Percentiles rank a stretch among this genome's conserved stretches.
phyloP scores from a whole-genome alignment of 2,113 vertebrate species.

The Chaetodon auriga region DNA sequence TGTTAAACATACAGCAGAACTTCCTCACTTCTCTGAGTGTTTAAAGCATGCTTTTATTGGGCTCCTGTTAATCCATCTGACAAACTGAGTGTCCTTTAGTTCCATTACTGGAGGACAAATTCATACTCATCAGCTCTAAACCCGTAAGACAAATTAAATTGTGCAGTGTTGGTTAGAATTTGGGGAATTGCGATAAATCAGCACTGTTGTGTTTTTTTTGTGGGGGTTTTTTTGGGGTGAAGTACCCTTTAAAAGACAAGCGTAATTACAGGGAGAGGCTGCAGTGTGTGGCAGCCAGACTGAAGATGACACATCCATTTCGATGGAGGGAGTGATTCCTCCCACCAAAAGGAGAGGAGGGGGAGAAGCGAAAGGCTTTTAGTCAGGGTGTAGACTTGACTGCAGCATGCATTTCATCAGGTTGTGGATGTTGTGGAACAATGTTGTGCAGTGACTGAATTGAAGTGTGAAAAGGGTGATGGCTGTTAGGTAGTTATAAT shows the following conservation, averaged over 20 bases:
- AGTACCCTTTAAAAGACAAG: slow-evolving; percentile 17
- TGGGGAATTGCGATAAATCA: slow-evolving; percentile 1
- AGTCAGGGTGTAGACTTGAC: not conserved
- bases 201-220: too few relatives aligned
- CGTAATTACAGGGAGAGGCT: slow-evolving; percentile 23
- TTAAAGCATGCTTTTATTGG: not conserved
- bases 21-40: not conserved
- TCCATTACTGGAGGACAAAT: slow-evolving; percentile 16
- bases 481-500: not conserved
- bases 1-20: not conserved
- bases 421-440: not conserved
- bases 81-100: slow-evolving; percentile 2
- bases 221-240: not conserved
- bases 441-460: not conserved
- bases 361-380: not conserved
- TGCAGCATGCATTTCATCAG: not conserved
- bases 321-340: not conserved
- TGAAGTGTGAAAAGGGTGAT: not conserved
- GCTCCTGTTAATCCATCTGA: not conserved
- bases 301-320: slow-evolving; percentile 28
- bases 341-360: not conserved
- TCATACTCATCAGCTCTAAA: slow-evolving; percentile 23
- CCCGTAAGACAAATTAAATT: slow-evolving; percentile 16
- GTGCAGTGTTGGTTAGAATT: not conserved
- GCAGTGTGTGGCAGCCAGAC: slow-evolving; percentile 6